Conservation (phyloP, 2,113 vertebrate genomes). For the Labrus mixtus region DNA sequence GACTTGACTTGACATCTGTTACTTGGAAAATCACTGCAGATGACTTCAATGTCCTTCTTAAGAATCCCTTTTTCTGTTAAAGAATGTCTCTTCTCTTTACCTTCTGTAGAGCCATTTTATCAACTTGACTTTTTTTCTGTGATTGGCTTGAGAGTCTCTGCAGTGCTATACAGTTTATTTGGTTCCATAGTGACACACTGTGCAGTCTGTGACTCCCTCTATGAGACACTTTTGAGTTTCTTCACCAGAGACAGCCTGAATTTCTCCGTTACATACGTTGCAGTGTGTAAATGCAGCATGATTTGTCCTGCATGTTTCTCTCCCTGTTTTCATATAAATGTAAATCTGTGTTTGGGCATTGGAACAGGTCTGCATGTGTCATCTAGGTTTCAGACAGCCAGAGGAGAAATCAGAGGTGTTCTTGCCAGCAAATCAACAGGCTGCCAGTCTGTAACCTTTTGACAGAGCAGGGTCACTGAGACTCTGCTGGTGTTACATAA, state of each 20-base stretch:
- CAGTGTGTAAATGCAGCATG: conserved; percentile 64
- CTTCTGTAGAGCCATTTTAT: background rate
- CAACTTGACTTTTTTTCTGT: background rate
- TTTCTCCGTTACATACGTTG: conserved; percentile 62
- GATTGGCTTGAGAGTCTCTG: background rate
- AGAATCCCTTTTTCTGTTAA: background rate
- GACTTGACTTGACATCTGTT: background rate
- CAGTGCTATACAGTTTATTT: conserved; percentile 48
- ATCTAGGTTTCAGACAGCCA: too few relatives aligned
- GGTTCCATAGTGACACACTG: conserved; percentile 38
- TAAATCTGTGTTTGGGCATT: conserved; percentile 77
- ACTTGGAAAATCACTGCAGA: background rate
- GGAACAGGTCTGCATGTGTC: conserved; percentile 69
- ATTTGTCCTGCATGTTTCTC: conserved; percentile 67
- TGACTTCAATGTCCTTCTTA: background rate
- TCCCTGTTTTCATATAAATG: conserved; percentile 82
- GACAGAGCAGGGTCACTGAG: conserved; percentile 61
- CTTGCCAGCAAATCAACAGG: too few relatives aligned
- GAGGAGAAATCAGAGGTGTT: too few relatives aligned
- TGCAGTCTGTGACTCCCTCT: conserved; percentile 56
- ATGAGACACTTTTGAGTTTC: conserved; percentile 62
- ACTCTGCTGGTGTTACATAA: conserved; percentile 48
- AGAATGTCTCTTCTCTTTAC: background rate
- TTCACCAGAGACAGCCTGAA: conserved; percentile 58
- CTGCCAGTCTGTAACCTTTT: too few relatives aligned